Conservation (phyloP, 37 sponge, comb jelly and placozoan species). For the Chondrilla cf. caribensis region DNA sequence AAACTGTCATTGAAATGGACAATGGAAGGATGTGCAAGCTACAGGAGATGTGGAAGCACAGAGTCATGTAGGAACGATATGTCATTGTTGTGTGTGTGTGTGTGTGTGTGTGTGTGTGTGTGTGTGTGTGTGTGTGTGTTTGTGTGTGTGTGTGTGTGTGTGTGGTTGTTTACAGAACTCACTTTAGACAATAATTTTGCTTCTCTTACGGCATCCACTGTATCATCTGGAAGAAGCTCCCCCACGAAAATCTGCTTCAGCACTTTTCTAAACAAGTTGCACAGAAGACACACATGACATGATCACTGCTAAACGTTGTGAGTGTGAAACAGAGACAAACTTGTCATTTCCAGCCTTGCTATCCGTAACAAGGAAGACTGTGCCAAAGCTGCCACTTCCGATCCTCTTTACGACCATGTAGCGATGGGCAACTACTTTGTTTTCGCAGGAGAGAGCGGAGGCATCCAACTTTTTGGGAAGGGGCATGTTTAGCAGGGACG, state of each 20-base stretch:
- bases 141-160: slow-evolving; percentile 12
- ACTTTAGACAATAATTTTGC: slow-evolving; percentile 78
- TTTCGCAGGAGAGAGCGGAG: not conserved
- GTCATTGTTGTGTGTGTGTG: slow-evolving; percentile 5
- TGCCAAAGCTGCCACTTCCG: slow-evolving; percentile 86
- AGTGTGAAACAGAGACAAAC: slow-evolving; percentile 4
- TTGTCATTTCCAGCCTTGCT: slow-evolving; percentile 49
- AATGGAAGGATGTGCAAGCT: slow-evolving; percentile 94
- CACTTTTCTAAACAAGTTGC: slow-evolving; percentile 68
- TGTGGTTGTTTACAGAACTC: not conserved
- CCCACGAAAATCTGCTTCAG: slow-evolving; percentile 78
- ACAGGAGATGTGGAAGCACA: not conserved
- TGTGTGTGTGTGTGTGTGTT: slow-evolving; percentile 13
- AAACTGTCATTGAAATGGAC: slow-evolving; percentile 96
- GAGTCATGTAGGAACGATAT: too few relatives aligned
- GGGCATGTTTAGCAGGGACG: not conserved
- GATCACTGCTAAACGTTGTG: not conserved
- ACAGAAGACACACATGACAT: not conserved
- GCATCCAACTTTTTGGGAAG: not conserved
- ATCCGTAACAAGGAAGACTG: slow-evolving; percentile 66
- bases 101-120: slow-evolving; percentile 32
- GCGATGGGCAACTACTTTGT: slow-evolving; percentile 48
- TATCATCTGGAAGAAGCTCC: slow-evolving; percentile 78
- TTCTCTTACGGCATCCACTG: slow-evolving; percentile 85
- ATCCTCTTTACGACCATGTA: slow-evolving; percentile 58